Conservation (phyloP, 92 coral and sea anemone genomes). For the Nematostella vectensis region DNA sequence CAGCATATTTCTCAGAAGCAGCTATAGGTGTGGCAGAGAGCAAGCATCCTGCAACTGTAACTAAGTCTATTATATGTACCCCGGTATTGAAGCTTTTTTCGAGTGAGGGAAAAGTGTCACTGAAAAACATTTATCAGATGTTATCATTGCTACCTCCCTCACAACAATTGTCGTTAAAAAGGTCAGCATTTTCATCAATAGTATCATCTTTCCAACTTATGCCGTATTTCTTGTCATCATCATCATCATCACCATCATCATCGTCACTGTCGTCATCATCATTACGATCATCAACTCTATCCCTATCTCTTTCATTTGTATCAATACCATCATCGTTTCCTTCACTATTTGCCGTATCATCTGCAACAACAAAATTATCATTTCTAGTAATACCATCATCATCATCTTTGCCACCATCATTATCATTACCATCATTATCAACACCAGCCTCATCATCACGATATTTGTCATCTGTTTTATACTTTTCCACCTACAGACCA, state of each 20-base stretch:
- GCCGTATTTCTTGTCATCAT: background rate
- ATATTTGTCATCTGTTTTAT: no score
- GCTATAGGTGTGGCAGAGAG: no score
- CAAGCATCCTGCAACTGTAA: no score
- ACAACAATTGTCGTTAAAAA: background rate
- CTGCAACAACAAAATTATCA: background rate
- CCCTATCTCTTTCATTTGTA: background rate
- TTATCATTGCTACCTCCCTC: background rate
- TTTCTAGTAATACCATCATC: background rate
- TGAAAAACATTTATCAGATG: no score
- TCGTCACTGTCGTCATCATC: slow-evolving; percentile 3
- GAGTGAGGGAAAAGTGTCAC: no score
- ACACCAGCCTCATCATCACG: no score
- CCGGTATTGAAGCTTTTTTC: no score
- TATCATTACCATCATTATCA: background rate
- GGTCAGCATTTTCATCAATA: slow-evolving; percentile 8
- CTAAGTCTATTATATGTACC: no score
- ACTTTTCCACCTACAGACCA: no score
- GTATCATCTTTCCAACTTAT: background rate
- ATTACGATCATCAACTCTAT: background rate
- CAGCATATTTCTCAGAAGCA: no score
- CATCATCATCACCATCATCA: slow-evolving; percentile 8
- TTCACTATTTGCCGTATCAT: no score
- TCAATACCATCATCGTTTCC: no score
- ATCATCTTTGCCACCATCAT: slow-evolving; percentile 1